Conservation (phyloP, 1,140 invertebrate genomes). For the Yoshiicerus persimilis region DNA sequence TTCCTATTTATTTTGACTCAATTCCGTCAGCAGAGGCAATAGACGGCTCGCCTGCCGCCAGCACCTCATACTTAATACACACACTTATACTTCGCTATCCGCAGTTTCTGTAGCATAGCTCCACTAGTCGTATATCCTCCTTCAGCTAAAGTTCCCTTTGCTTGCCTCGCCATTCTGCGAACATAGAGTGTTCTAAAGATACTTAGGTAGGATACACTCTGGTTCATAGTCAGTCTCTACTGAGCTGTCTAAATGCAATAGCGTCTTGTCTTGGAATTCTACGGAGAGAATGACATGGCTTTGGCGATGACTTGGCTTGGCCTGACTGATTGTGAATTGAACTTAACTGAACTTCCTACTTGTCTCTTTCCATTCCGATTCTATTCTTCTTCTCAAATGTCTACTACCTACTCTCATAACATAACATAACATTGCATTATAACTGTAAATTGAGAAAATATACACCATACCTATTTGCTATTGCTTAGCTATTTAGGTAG, state of each 20-base stretch:
- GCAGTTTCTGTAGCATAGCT: not conserved
- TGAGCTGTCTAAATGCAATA: not conserved
- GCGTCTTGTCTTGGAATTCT: not conserved
- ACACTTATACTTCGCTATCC: not conserved
- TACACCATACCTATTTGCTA: not conserved
- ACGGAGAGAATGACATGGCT: not conserved
- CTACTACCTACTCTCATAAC: constrained; percentile 31
- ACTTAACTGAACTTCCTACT: not conserved
- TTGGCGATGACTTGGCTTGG: not conserved
- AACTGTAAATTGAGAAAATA: constrained; percentile 39
- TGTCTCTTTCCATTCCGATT: not conserved
- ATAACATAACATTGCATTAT: too few relatives aligned
- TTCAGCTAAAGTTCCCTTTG: not conserved
- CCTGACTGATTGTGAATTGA: constrained; percentile 3
- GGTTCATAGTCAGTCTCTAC: not conserved
- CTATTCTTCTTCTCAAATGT: constrained; percentile 20
- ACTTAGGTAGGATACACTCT: not conserved
- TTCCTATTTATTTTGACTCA: constrained; percentile 41
- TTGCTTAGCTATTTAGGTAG: not conserved
- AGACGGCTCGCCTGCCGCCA: constrained; percentile 12
- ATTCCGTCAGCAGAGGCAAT: constrained; percentile 31
- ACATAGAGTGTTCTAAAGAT: not conserved
- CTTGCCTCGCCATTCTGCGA: not conserved
- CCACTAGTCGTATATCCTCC: not conserved
- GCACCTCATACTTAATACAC: constrained; percentile 22